A percentile compares a stretch with the other conserved stretches of the same genome.
phyloP scores from a whole-genome alignment of 2,797 vertebrate genomes.

The Esox lucius region DNA sequence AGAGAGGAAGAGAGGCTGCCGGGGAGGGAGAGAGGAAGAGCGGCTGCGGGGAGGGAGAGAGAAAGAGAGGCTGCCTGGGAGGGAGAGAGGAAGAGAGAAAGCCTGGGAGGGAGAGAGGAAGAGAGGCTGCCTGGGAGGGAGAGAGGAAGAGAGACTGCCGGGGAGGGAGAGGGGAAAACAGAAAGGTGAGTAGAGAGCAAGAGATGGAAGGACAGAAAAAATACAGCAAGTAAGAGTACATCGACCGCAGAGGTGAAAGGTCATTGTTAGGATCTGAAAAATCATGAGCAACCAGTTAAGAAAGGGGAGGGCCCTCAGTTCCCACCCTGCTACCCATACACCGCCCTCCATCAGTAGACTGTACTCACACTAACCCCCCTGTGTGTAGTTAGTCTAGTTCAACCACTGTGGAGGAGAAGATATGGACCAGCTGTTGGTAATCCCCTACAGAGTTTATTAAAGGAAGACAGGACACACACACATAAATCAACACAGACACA shows the following conservation, averaged over 20 bases:
- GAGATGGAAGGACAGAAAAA: background rate
- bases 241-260: background rate
- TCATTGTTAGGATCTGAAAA: background rate
- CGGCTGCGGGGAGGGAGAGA: slow-evolving; percentile 24
- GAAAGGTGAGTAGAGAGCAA: background rate
- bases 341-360: no score
- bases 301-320: background rate
- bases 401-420: slow-evolving; percentile 37
- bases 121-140: no score
- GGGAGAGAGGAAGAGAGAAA: slow-evolving; percentile 1
- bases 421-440: slow-evolving; percentile 53
- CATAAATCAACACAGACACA: slow-evolving; percentile 39
- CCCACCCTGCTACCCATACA: no score
- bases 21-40: background rate
- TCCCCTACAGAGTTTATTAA: slow-evolving; percentile 67
- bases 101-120: no score
- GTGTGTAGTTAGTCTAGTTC: slow-evolving; percentile 18
- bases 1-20: slow-evolving; percentile 14
- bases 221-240: background rate
- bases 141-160: background rate
- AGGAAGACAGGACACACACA: slow-evolving; percentile 32
- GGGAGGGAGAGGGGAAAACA: slow-evolving; percentile 7
- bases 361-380: background rate
- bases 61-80: slow-evolving; percentile 26
- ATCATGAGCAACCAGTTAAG: background rate